Evolutionary conservation across 2,797 vertebrate genomes (phyloP), one percentile per base, ranked within the genome.

Genomic region (Morus bassanus): DNA sequence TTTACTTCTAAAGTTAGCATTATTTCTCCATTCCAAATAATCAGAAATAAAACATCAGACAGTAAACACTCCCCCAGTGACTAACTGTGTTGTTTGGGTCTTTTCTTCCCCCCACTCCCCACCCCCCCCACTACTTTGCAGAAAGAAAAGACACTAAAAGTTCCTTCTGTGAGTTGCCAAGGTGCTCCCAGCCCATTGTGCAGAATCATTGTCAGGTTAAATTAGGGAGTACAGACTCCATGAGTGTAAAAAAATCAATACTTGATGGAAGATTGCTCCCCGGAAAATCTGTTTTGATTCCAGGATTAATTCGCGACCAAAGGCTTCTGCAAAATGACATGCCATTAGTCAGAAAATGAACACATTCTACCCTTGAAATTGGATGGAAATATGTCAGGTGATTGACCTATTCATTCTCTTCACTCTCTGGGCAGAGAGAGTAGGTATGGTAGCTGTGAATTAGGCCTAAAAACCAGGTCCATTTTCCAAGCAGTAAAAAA

Each of bases 231-330:
- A 99, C 99, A 99, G 99, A 98, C 99, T 99, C 99, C 97, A 99
- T 99, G 99, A 99, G 99, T 99, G 99, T 99, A 99, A 99, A 99
- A 99, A 99, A 99, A 99, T 99, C 99, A 99, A 99, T 99, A 99
- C 99, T 99, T 99, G 99, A 99, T 99, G 99, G 99, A 99, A 99
- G 99, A 99, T 99, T 99, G 99, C 99, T 99, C 99, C 98, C 99
- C 96, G 98, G 99, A 99, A 99, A 99, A 99, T 99, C 99, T 99
- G 99, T 99, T 99, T 99, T 99, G 99, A 99, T 99, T 99, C 99
- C 98, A 99, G 99, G 99, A 99, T 99, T 99, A 99, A 99, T 99
- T 99, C 98, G 97, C 98, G 97, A 99, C 99, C 99, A 99, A 99
- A 99, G 98, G 98, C 99, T 99, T 98, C 98, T 98, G 98, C 98